Base-by-base conservation (phyloP, 2,888 invertebrate species). In the Seira ritae region DNA sequence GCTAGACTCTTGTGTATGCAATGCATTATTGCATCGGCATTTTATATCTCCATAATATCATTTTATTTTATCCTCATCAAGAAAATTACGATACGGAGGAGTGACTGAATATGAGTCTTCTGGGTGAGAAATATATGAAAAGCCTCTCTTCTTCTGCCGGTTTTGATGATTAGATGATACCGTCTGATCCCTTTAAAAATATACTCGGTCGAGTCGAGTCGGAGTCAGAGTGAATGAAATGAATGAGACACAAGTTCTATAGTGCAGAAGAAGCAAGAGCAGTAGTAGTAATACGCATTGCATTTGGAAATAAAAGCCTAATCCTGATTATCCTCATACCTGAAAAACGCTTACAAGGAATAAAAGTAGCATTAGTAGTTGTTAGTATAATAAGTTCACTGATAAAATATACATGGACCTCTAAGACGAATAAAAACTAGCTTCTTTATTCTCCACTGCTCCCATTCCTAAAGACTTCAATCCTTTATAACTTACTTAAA, bases 271-370 rank as follows among this genome's bases (percentile, higher is more conserved):
- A 2, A n/a, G n/a, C n/a, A n/a, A n/a, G n/a, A n/a, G n/a, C n/a
- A n/a, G n/a, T n/a, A n/a, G 31, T 4, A 31, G 31, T 31, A 31
- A 31, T 31, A 31, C 31, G 31, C 31, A 31, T 31, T 31, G 46
- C 50, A 66, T 31, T 8, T 80, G 70, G 82, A 72, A 82, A 82
- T 82, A 82, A 82, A 82, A 82, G 82, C 82, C 31, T 77, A 82
- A 82, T 82, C 82, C 82, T 77, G 82, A 82, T 82, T 82, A 82
- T 82, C 82, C 75, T 72, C 82, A 77, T 82, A 82, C 82, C 82
- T 82, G 82, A 82, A 82, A 82, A 82, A 82, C 82, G 82, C 82
- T 82, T 82, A 82, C 82, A 82, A 82, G 82, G 76, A 76, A 82
- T 82, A 76, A 82, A 76, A 82, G 72, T 67, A 82, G 82, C 72